These are phyloP conservation scores for Oreochromis tanganicae DNA, from an alignment of 2,113 vertebrate species.

Conservation along the genomic window DNA sequence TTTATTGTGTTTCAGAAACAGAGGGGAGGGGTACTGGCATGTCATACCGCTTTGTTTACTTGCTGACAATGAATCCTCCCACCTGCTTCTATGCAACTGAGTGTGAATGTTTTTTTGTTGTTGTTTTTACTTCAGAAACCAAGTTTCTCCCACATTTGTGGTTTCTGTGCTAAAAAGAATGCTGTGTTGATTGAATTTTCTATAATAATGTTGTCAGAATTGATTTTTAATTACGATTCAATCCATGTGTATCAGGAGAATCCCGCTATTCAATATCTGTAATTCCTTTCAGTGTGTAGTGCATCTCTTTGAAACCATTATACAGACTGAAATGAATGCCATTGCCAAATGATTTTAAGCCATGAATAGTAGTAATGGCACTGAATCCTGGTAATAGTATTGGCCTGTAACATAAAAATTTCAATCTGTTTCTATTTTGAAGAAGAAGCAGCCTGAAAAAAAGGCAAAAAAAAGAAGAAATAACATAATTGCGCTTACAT, in stretches of 20 bases:
- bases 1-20: conserved; percentile 32
- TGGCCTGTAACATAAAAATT: neutral
- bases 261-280: conserved; percentile 10
- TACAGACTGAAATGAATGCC: conserved; percentile 12
- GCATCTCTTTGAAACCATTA: conserved; percentile 15
- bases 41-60: conserved; percentile 55
- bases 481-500: neutral
- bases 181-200: neutral
- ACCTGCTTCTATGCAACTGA: conserved; percentile 26
- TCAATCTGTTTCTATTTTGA: neutral
- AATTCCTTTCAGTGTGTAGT: conserved; percentile 3
- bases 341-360: conserved; percentile 13
- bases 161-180: neutral
- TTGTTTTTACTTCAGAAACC: neutral
- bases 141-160: conserved; percentile 1
- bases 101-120: conserved; percentile 1
- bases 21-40: conserved; percentile 18
- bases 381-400: neutral
- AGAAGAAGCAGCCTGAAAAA: neutral
- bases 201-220: conserved; percentile 16
- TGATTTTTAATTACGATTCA: conserved; percentile 31
- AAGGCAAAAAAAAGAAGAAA: neutral
- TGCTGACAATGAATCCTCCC: conserved; percentile 53
- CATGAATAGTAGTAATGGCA: neutral
- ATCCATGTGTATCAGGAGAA: conserved; percentile 1